Base-by-base conservation (phyloP, 2,888 invertebrate genomes). In the Rhorus exstirpatorius region DNA sequence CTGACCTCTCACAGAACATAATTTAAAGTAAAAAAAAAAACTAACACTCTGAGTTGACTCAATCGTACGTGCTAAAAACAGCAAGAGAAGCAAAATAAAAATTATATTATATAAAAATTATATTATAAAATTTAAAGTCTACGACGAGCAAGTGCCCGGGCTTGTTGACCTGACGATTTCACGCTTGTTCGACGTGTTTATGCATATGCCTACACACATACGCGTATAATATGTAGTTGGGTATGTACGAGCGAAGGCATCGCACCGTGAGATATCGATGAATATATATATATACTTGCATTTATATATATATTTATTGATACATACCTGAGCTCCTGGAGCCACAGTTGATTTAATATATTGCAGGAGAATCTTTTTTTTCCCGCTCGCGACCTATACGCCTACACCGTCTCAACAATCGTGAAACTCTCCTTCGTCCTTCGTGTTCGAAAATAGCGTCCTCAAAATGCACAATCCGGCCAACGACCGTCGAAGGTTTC, bases 101-200 rank as follows among this genome's bases (percentile, higher is more conserved):
- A 65, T n/a, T n/a, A n/a, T n/a, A n/a, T n/a, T n/a, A n/a, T n/a
- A n/a, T n/a, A n/a, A n/a, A n/a, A n/a, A n/a, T n/a, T n/a, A n/a
- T n/a, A n/a, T n/a, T 58, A 65, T 71, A 17, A 46, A 79, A 72
- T 79, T 79, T 71, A 41, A 75, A 65, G 44, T 75, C 75, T 75
- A 67, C 65, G 44, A 44, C 35, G 19, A 65, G 14, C 31, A 19
- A 24, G 44, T 58, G 26, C 41, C 51, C 26, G 12, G 10, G 46
- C 67, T 58, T 44, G 60, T 76, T 67, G 67, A 58, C 55, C 67
- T 49, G 76, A 58, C 58, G 31, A 76, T 76, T 67, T 76, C 67
- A 58, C 58, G 49, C 75, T 75, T 46, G 55, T 58, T 67, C 49
- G 17, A 38, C 21, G 26, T 31, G 24, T 61, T 19, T 51, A 35